Conservation (phyloP, 2,113 vertebrate species). For the Elephas maximus region DNA sequence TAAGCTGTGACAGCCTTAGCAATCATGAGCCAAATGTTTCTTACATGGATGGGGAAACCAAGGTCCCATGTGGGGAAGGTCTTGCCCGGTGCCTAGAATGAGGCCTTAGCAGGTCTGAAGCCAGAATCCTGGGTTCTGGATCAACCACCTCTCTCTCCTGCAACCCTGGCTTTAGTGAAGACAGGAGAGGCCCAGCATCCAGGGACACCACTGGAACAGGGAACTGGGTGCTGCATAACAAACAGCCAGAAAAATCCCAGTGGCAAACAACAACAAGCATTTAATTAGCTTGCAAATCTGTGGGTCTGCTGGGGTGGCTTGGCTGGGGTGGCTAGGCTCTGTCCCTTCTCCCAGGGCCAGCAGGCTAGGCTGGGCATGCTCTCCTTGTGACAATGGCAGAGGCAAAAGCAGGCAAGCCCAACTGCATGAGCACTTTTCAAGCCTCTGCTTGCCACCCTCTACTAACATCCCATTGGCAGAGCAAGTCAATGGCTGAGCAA, state of each 20-base stretch:
- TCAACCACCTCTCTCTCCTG: not conserved
- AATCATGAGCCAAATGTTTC: not conserved
- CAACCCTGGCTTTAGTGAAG: not conserved
- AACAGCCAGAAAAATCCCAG: not conserved
- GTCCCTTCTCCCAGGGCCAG: not conserved
- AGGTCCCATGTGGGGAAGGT: not conserved
- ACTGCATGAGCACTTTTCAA: fast-evolving
- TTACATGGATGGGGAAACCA: not conserved
- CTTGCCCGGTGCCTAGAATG: not conserved
- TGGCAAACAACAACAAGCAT: not conserved
- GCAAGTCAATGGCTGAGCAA: not conserved
- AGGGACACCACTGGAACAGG: not conserved
- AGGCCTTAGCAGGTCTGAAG: not conserved
- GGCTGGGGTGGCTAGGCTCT: not conserved
- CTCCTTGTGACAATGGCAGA: not conserved
- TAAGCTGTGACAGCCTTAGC: not conserved
- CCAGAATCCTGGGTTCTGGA: not conserved
- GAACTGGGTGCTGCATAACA: not conserved
- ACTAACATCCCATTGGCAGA: not conserved
- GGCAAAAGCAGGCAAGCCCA: not conserved
- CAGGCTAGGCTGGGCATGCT: not conserved
- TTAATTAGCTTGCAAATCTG: not conserved
- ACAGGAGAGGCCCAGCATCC: not conserved
- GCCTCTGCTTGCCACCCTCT: not conserved
- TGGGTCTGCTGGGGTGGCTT: not conserved